Evolutionary conservation across 2,888 invertebrate species (phyloP), one percentile per base, ranked within the genome.

Genomic region (Drosophila lacicola): DNA sequence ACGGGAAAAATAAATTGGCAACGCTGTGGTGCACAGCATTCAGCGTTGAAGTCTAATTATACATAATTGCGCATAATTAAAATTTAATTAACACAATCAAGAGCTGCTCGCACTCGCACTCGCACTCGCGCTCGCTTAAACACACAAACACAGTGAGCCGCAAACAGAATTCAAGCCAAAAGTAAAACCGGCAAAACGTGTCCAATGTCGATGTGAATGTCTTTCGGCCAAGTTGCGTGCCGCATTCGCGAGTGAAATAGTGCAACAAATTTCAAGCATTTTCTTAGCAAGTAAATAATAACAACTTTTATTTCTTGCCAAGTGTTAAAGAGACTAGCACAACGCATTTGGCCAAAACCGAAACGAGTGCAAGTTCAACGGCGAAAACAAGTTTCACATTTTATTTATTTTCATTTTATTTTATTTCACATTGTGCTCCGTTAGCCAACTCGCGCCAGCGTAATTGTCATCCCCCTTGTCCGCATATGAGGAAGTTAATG

Each of bases 331-430:
- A 49, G 61, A 66, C 72, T 56, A 66, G 41, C 54, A 57, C 57
- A 77, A 62, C 62, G 57, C 55, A 60, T 47, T 60, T 54, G 44
- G 58, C 56, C 47, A 56, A 45, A 45, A 54, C 67, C 70, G 60
- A 86, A 84, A 81, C 84, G 89, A 89, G 89, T 84, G 82, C 84
- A 85, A 85, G 84, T 89, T 85, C 88, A 85, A 74, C 84, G 62
- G 58, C 71, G 73, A 74, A 89, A 85, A 88, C 84, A 46, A 74
- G 84, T 89, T 85, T 81, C 80, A 70, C 55, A 69, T 78, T 74
- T 69, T 37, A 62, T 69, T 67, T 55, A 8, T 45, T 42, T 41
- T 60, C 19, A 41, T 66, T 45, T 45, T 29, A n/a, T 36, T 37
- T 53, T 34, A 56, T 60, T 56, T 60, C 14, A 72, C 33, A 50